phyloP scores from a whole-genome alignment of 2,888 invertebrate species.

The Erannis defoliaria region DNA sequence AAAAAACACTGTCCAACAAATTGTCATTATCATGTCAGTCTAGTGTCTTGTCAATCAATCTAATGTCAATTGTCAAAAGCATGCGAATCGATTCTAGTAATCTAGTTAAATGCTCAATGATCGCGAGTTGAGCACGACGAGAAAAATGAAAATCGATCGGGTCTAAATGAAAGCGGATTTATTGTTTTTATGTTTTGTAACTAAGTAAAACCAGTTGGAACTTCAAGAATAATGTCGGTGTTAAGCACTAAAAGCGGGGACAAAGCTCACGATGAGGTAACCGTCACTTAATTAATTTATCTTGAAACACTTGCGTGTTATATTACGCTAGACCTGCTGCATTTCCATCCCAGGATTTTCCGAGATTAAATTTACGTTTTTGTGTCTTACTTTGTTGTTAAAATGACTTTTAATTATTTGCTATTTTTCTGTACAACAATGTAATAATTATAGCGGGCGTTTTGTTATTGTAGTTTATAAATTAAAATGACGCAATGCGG shows the following conservation, averaged over 20 bases:
- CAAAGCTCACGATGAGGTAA: conserved; percentile 90
- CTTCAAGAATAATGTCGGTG: conserved; percentile 61
- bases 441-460: conserved; percentile 3
- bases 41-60: no score
- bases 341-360: not conserved
- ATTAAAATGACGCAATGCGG: conserved; percentile 60
- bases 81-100: no score
- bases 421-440: not conserved
- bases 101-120: no score
- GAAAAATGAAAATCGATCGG: not conserved
- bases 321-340: conserved; percentile 1
- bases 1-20: no score
- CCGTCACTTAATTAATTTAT: conserved; percentile 37
- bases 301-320: not conserved
- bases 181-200: not conserved
- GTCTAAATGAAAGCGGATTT: not conserved
- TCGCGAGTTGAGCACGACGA: not conserved
- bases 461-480: conserved; percentile 13
- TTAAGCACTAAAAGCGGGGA: conserved; percentile 74
- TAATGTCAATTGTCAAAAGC: not conserved
- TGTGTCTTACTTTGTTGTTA: conserved; percentile 1
- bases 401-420: conserved; percentile 1
- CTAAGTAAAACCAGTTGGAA: not conserved
- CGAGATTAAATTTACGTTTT: not conserved
- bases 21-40: no score